These are phyloP conservation scores for Balaenoptera acutorostrata DNA, from an alignment of 2,113 vertebrate genomes.

Conservation along the genomic window DNA sequence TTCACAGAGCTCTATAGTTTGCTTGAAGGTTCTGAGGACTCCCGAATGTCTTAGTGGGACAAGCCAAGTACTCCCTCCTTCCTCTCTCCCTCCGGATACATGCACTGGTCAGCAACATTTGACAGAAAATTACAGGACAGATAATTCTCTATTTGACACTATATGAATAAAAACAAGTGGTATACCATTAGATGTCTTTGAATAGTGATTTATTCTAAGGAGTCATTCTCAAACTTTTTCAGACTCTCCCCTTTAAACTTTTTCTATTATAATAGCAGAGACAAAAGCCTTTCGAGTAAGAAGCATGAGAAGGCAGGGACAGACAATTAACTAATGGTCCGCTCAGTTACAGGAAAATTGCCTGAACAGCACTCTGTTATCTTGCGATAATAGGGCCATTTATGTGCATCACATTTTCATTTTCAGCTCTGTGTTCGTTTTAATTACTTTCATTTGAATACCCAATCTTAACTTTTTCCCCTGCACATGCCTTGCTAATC, in stretches of 20 bases:
- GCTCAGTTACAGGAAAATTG: background rate
- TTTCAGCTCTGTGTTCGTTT: conserved; percentile 56
- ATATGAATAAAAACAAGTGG: background rate
- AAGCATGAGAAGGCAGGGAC: background rate
- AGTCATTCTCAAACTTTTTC: background rate
- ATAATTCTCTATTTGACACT: background rate
- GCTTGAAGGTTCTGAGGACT: background rate
- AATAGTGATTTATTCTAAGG: background rate
- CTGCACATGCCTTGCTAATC: conserved; percentile 44
- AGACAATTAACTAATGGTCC: conserved; percentile 17
- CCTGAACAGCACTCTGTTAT: conserved; percentile 39
- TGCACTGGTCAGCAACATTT: background rate
- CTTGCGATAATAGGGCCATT: conserved; percentile 48
- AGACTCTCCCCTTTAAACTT: background rate
- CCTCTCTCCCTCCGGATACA: background rate
- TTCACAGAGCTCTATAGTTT: background rate
- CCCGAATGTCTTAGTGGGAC: background rate
- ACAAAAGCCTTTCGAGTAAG: background rate
- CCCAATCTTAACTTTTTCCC: conserved; percentile 21
- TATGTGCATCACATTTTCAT: conserved; percentile 47
- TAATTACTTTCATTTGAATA: conserved; percentile 62
- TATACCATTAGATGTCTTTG: background rate
- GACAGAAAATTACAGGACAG: background rate
- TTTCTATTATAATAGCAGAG: background rate
- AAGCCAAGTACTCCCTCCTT: background rate